phyloP scores from a whole-genome alignment of 1,140 invertebrate genomes.

The Drosophila kanapiae region DNA sequence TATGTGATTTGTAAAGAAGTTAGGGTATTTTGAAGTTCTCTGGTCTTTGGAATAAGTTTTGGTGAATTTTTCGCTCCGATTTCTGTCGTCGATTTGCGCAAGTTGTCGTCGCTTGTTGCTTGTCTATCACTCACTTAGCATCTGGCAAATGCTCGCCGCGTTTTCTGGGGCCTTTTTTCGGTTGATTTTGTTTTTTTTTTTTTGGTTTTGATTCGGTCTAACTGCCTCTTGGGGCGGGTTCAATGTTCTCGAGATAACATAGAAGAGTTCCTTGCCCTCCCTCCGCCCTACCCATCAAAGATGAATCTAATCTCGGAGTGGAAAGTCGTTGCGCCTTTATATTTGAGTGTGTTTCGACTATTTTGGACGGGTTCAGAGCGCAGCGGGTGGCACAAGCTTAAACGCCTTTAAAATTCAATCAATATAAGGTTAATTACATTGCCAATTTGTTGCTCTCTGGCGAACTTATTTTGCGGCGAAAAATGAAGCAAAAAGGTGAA shows the following conservation, averaged over 20 bases:
- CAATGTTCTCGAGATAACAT: conserved; percentile 44
- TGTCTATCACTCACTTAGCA: conserved; percentile 69
- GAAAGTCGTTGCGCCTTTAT: conserved; percentile 17
- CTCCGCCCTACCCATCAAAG: neutral
- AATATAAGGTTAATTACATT: conserved; percentile 71
- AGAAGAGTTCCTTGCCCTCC: conserved; percentile 32
- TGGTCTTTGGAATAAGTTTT: neutral
- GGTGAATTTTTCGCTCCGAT: conserved; percentile 28
- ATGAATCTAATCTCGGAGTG: conserved; percentile 27
- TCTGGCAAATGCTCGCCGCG: conserved; percentile 51
- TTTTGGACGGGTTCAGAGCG: conserved; percentile 18
- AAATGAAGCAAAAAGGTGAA: neutral
- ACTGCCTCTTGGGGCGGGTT: conserved; percentile 48
- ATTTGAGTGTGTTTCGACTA: conserved; percentile 5
- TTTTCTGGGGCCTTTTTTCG: conserved; percentile 41
- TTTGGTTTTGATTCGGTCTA: conserved; percentile 12
- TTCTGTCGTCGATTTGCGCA: conserved; percentile 64
- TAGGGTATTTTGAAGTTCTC: conserved; percentile 1
- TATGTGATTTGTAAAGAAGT: neutral
- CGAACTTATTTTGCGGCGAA: neutral
- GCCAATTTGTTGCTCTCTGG: conserved; percentile 32
- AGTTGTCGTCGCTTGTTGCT: conserved; percentile 54
- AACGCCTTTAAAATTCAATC: conserved; percentile 77
- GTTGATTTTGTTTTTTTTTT: conserved; percentile 16
- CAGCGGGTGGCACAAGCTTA: conserved; percentile 60